Percentiles rank a stretch among this genome's conserved stretches.
These are phyloP conservation scores for Nymphicus hollandicus DNA, from an alignment of 2,113 vertebrate species.

Conservation along the genomic window DNA sequence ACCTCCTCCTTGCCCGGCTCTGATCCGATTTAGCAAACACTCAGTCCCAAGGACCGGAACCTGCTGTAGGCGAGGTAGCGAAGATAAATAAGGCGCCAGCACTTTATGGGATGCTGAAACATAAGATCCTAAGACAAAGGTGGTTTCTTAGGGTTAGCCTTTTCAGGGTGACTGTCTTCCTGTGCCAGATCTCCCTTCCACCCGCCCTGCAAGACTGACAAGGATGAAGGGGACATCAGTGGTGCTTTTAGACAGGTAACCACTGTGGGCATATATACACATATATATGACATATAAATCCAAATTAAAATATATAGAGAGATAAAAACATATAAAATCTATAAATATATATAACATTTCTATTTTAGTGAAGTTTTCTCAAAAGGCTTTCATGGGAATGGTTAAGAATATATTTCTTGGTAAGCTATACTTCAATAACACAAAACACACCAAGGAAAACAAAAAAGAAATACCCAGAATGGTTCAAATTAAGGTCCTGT, in stretches of 20 bases:
- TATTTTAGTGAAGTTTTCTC: not conserved
- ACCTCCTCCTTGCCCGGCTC: not conserved
- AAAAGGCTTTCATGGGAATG: not conserved
- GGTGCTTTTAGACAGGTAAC: not conserved
- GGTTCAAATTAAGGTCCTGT: not conserved
- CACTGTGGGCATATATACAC: too few relatives aligned
- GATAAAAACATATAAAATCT: not conserved
- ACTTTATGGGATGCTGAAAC: accelerated
- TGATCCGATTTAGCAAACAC: not conserved
- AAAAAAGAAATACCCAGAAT: not conserved
- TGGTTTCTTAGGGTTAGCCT: not conserved
- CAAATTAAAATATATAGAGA: not conserved
- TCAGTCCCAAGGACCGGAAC: accelerated
- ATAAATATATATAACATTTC: not conserved
- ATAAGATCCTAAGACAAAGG: not conserved
- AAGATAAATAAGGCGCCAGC: not conserved
- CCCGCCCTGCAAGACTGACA: not conserved
- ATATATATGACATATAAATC: not conserved
- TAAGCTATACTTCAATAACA: not conserved
- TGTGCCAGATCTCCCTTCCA: not conserved
- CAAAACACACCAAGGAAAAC: not conserved
- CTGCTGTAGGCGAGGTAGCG: not conserved
- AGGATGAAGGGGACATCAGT: not conserved
- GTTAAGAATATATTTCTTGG: not conserved
- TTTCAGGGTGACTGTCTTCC: not conserved